Conservation (phyloP, 2,113 vertebrate genomes). For the Syngnathus typhle region DNA sequence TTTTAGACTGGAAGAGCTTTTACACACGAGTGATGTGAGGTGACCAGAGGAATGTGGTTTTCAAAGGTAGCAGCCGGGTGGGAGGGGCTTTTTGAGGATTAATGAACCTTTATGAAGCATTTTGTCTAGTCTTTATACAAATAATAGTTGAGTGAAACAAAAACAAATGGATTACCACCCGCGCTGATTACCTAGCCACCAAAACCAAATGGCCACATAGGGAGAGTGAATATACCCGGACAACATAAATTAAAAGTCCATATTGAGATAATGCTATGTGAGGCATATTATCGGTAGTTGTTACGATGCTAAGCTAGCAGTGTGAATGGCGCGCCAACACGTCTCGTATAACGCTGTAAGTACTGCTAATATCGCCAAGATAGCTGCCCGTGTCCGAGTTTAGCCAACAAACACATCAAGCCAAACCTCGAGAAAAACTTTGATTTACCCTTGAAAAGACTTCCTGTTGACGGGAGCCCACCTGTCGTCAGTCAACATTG, state of each 20-base stretch:
- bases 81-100: background rate
- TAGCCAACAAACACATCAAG: background rate
- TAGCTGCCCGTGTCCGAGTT: background rate
- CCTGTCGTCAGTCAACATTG: constrained; percentile 70
- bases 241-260: background rate
- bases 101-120: background rate
- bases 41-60: background rate
- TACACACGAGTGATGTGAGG: background rate
- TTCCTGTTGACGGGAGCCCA: constrained; percentile 46
- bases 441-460: constrained; percentile 61
- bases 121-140: background rate
- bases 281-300: background rate
- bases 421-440: background rate
- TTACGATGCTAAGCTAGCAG: constrained; percentile 36
- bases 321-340: constrained; percentile 22
- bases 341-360: constrained; percentile 6
- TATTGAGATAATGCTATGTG: background rate
- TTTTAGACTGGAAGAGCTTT: background rate
- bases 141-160: background rate
- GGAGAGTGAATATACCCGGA: no score
- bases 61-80: background rate
- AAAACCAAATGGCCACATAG: constrained; percentile 1
- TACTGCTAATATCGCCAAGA: constrained; percentile 7
- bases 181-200: constrained; percentile 4
- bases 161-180: constrained; percentile 2